These are phyloP conservation scores for Creontiades dilutus DNA, from an alignment of 2,888 invertebrate genomes.

Conservation along the genomic window DNA sequence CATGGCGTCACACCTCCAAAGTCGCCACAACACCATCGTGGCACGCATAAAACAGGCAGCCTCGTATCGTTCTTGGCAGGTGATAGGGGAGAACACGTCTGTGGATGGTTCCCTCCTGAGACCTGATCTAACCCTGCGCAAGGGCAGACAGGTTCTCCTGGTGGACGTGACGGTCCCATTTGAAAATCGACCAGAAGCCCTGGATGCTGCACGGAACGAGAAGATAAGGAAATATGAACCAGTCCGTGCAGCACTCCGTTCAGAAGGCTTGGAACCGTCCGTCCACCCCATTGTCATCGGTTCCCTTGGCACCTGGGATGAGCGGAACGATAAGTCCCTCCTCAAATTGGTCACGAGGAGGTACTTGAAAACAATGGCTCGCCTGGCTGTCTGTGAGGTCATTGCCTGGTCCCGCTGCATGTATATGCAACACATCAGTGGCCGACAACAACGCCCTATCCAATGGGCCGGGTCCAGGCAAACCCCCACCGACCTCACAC, in stretches of 20 bases:
- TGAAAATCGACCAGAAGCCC: slow-evolving; percentile 17
- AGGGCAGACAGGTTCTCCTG: background rate
- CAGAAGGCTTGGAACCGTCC: too few species aligned
- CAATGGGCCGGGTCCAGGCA: too few species aligned
- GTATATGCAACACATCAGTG: too few species aligned
- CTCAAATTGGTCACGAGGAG: background rate
- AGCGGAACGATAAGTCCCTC: background rate
- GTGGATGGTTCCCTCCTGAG: slow-evolving; percentile 40
- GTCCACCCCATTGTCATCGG: slow-evolving; percentile 52
- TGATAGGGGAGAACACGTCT: slow-evolving; percentile 11
- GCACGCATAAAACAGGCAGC: slow-evolving; percentile 20
- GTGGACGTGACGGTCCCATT: slow-evolving; percentile 7
- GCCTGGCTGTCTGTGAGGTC: too few species aligned
- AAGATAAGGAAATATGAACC: slow-evolving; percentile 25
- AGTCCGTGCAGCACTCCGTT: background rate
- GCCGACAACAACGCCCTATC: too few species aligned
- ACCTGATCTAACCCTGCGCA: slow-evolving; percentile 15
- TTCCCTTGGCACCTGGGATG: background rate
- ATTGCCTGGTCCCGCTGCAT: too few species aligned
- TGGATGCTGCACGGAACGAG: background rate
- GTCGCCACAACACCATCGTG: slow-evolving; percentile 52
- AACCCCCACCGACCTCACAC: too few species aligned
- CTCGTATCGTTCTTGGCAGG: background rate
- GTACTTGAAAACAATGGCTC: too few species aligned
- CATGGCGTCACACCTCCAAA: background rate